phyloP scores from a whole-genome alignment of 2,113 vertebrate species.

The Hemiscyllium ocellatum region DNA sequence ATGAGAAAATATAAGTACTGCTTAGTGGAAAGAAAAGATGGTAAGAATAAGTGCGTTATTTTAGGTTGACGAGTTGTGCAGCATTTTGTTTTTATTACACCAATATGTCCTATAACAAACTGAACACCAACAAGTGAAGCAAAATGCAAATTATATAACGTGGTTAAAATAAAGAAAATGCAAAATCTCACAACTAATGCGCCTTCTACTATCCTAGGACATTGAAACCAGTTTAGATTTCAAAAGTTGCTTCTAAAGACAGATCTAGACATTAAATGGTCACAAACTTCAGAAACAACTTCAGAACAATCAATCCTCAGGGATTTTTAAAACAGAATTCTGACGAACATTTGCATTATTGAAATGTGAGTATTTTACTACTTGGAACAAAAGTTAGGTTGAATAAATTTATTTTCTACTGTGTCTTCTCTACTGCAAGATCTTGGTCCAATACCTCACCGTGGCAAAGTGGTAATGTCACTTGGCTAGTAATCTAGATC shows the following conservation, averaged over 20 bases:
- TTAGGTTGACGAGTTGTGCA: too few relatives aligned
- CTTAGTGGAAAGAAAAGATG: too few relatives aligned
- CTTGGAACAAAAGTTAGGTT: not conserved
- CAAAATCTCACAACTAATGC: not conserved
- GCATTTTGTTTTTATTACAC: not conserved
- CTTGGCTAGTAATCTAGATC: too few relatives aligned
- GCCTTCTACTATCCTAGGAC: too few relatives aligned
- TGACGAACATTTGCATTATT: not conserved
- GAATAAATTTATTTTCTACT: not conserved
- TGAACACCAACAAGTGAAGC: not conserved
- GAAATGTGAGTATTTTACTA: not conserved
- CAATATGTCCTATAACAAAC: not conserved
- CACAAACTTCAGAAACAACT: not conserved
- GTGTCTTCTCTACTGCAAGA: not conserved
- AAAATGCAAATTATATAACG: not conserved
- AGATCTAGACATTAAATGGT: not conserved
- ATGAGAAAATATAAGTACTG: too few relatives aligned
- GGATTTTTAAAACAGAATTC: not conserved
- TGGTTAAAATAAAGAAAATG: not conserved
- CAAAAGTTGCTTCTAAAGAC: not conserved
- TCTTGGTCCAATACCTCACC: not conserved
- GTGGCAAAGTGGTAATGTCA: too few relatives aligned
- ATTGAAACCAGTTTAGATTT: not conserved
- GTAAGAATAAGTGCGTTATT: too few relatives aligned
- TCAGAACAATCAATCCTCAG: not conserved